Conservation (phyloP, 2,797 vertebrate genomes). For the Masticophis lateralis region DNA sequence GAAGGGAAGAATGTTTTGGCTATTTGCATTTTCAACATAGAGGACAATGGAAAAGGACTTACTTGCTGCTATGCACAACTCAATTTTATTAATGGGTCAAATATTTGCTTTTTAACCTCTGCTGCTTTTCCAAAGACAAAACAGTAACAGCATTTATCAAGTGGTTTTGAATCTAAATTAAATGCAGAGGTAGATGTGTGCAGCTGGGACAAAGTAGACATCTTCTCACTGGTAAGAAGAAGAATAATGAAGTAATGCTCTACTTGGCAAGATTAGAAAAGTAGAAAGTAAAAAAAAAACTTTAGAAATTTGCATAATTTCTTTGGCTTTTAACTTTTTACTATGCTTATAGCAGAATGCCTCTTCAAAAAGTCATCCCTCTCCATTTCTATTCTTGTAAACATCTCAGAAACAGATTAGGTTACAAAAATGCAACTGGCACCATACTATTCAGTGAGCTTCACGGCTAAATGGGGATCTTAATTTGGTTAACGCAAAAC, state of each 20-base stretch:
- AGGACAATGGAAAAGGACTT: rapidly evolving
- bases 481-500: not conserved
- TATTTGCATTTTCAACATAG: not conserved
- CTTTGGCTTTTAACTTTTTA: constrained; percentile 35
- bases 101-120: not conserved
- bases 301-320: constrained; percentile 26
- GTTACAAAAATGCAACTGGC: not conserved
- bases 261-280: not conserved
- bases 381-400: not conserved
- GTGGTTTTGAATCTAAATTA: rapidly evolving
- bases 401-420: not conserved
- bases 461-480: not conserved
- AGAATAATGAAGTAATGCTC: constrained; percentile 6
- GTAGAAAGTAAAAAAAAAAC: not conserved
- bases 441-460: not conserved
- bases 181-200: not conserved
- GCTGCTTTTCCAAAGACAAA: rapidly evolving
- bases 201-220: rapidly evolving
- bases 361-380: not conserved
- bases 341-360: not conserved
- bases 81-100: not conserved
- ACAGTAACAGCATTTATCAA: rapidly evolving
- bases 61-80: rapidly evolving
- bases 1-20: not conserved
- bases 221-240: rapidly evolving